These are phyloP conservation scores for Sarcophaga variegata DNA, from an alignment of 2,888 invertebrate genomes.

Conservation along the genomic window DNA sequence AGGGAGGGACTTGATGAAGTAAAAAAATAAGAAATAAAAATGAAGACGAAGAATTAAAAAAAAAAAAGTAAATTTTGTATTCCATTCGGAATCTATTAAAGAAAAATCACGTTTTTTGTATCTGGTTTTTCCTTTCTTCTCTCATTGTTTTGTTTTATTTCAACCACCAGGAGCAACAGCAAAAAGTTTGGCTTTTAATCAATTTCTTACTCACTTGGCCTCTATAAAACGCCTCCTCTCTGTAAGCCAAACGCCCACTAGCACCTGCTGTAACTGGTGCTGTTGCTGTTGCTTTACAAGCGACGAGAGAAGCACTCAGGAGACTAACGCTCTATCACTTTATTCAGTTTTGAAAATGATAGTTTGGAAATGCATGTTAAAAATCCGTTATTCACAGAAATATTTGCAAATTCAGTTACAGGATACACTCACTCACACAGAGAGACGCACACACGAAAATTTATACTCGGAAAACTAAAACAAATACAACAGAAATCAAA, in stretches of 20 bases:
- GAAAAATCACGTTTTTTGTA: conserved; percentile 35
- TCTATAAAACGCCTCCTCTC: conserved; percentile 25
- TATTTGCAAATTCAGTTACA: background rate
- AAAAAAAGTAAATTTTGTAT: conserved; percentile 23
- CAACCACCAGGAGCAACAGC: conserved; percentile 8
- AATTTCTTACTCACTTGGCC: conserved; percentile 45
- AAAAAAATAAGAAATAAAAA: background rate
- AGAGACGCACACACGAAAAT: background rate
- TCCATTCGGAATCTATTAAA: conserved; percentile 33
- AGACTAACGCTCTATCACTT: conserved; percentile 16
- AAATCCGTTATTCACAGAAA: conserved; percentile 57
- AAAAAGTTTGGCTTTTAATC: conserved; percentile 56
- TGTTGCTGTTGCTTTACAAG: background rate
- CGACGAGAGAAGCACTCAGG: background rate
- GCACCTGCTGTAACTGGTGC: conserved; percentile 26
- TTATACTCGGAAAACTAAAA: conserved; percentile 7
- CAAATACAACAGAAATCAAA: background rate
- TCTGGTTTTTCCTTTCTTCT: background rate
- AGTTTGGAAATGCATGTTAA: conserved; percentile 59
- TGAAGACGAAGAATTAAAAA: background rate
- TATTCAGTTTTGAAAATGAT: conserved; percentile 54
- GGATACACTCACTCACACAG: background rate
- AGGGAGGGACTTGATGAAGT: background rate
- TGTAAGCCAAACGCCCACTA: background rate
- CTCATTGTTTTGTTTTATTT: background rate